Evolutionary conservation across 92 coral and sea anemone genomes (phyloP), one percentile per base, ranked within the genome.

Genomic region (Diadumene lineata): DNA sequence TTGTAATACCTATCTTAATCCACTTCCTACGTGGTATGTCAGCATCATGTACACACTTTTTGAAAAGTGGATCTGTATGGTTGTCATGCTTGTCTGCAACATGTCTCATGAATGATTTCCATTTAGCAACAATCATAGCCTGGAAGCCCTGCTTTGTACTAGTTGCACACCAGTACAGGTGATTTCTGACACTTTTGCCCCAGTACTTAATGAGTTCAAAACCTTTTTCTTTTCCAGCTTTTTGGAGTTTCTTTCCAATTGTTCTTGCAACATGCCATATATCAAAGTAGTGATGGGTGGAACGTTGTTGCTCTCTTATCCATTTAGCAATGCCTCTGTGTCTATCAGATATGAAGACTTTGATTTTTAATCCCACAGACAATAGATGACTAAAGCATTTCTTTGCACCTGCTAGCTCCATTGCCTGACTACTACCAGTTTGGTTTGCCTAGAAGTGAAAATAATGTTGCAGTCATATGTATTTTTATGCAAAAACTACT

Each of bases 31-130:
- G 67, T 53, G 25, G 34, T 16, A 72, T 25, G 51, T 44, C 17
- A 0, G 38, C 64, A 33, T 64, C 73, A 76, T 76, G 81, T 31
- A 65, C 72, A 76, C 81, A 76, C 50, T 76, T 48, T 26, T 31
- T 31, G 24, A 64, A 76, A 25, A 76, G 63, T 28, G 44, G 24
- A 29, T 76, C 73, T 21, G 73, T 1, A 64, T 79, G 83, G 30
- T 69, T 50, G 21, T 60, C 31, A 43, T 79, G 83, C 18, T 56
- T 79, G 31, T 79, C 70, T 26, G 83, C 67, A 18, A 78, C 69
- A 78, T 78, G 83, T 22, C 77, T 43, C 69, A 79, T 79, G 57
- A 79, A 66, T 23, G 83, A 79, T 53, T 69, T 79, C 83, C 83
- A 79, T 60, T 79, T 79, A 43, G 83, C 83, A 34, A 69, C 26